phyloP scores from a whole-genome alignment of 2,888 invertebrate species.

The Eupithecia vulgata region DNA sequence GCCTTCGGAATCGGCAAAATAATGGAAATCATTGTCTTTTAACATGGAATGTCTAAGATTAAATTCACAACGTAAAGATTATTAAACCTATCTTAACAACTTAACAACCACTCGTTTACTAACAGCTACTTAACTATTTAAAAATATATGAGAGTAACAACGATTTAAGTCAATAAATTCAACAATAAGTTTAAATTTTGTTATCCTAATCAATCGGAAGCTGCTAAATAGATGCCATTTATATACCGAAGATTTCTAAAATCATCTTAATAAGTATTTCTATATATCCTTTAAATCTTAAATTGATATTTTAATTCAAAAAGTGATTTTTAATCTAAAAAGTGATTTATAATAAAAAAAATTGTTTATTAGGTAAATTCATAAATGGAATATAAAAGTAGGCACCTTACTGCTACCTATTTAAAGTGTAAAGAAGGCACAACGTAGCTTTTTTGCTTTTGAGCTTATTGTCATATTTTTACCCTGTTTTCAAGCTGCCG shows the following conservation, averaged over 20 bases:
- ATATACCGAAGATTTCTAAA: conserved; percentile 28
- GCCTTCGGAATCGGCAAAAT: conserved; percentile 71
- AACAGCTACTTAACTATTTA: conserved; percentile 43
- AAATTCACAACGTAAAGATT: conserved; percentile 67
- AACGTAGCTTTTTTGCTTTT: conserved; percentile 50
- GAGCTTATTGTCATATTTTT: conserved; percentile 73
- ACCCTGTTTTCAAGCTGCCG: conserved; percentile 62
- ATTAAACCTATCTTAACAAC: conserved; percentile 48
- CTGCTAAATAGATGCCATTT: conserved; percentile 47
- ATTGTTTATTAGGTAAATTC: conserved; percentile 45
- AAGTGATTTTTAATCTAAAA: conserved; percentile 23
- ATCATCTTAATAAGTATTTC: conserved; percentile 19
- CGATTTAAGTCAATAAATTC: conserved; percentile 68
- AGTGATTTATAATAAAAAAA: conserved; percentile 22
- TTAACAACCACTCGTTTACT: conserved; percentile 57
- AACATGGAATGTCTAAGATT: conserved; percentile 75
- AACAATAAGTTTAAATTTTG: conserved; percentile 49
- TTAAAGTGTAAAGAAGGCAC: conserved; percentile 61
- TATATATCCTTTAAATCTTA: conserved; percentile 15
- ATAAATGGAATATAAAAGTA: conserved; percentile 41
- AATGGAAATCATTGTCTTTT: conserved; percentile 69
- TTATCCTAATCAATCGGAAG: conserved; percentile 50
- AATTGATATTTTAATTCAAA: conserved; percentile 21
- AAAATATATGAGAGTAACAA: conserved; percentile 67
- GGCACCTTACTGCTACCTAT: conserved; percentile 16